These are phyloP conservation scores for Tyria jacobaeae DNA, from an alignment of 2,888 invertebrate genomes.

Conservation along the genomic window DNA sequence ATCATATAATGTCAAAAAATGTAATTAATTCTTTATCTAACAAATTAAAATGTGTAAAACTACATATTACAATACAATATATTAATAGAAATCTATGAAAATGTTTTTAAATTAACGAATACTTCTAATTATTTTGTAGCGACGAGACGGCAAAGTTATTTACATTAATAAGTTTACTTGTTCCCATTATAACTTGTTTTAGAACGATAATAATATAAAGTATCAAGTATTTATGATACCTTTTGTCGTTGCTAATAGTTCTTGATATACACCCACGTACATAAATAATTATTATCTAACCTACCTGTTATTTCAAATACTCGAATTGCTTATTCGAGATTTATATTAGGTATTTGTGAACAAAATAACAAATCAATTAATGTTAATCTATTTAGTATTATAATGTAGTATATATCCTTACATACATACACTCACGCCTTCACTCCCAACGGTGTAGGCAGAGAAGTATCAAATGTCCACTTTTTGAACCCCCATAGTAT, in stretches of 20 bases:
- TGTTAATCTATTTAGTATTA: conserved; percentile 1
- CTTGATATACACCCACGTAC: conserved; percentile 9
- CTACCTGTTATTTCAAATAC: conserved; percentile 9
- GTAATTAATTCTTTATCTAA: too few species aligned
- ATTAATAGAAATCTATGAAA: conserved; percentile 28
- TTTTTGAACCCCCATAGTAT: too few species aligned
- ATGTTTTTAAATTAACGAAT: conserved; percentile 31
- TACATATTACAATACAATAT: not conserved
- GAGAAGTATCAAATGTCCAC: too few species aligned
- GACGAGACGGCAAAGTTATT: conserved; percentile 42
- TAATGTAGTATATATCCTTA: not conserved
- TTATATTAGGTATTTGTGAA: conserved; percentile 2
- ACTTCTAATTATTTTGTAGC: conserved; percentile 49
- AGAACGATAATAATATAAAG: conserved; percentile 42
- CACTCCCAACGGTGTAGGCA: too few species aligned
- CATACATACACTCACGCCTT: too few species aligned
- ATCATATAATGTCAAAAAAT: too few species aligned
- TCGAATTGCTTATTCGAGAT: conserved; percentile 4
- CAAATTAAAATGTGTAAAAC: too few species aligned
- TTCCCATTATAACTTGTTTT: conserved; percentile 53
- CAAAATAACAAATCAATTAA: conserved; percentile 1
- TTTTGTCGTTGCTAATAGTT: conserved; percentile 34
- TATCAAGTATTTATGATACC: conserved; percentile 37
- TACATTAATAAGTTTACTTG: conserved; percentile 46
- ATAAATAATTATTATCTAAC: conserved; percentile 10